phyloP scores from a whole-genome alignment of 1,140 invertebrate species.

The Nasonia vitripennis region DNA sequence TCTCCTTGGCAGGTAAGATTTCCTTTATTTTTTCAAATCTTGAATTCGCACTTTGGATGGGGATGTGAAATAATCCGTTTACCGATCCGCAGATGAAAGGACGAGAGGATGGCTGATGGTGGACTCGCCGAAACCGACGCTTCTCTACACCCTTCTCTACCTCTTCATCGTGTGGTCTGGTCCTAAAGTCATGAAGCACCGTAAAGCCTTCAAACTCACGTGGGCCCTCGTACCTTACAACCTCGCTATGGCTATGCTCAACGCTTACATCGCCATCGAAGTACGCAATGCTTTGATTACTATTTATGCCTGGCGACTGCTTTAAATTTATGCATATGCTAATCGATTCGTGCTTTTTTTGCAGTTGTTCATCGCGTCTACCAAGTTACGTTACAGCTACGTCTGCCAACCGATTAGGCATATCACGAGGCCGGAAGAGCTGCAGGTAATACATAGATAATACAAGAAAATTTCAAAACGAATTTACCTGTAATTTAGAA shows the following conservation, averaged over 20 bases:
- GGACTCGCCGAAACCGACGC: slow-evolving; percentile 86
- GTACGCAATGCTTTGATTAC: slow-evolving; percentile 67
- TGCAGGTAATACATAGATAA: slow-evolving; percentile 79
- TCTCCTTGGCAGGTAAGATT: slow-evolving; percentile 80
- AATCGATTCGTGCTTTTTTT: slow-evolving; percentile 59
- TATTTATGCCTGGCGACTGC: neutral
- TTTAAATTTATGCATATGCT: neutral
- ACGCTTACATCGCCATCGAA: slow-evolving; percentile 89
- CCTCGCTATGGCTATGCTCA: slow-evolving; percentile 87
- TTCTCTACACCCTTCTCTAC: slow-evolving; percentile 85
- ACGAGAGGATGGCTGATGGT: slow-evolving; percentile 92
- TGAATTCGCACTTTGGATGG: neutral
- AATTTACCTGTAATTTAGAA: too few species aligned
- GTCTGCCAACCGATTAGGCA: slow-evolving; percentile 92
- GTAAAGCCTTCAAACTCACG: slow-evolving; percentile 86
- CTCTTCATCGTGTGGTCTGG: slow-evolving; percentile 87
- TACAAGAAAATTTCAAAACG: too few species aligned
- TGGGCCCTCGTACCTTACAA: slow-evolving; percentile 91
- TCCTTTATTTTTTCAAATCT: neutral
- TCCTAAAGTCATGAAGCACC: slow-evolving; percentile 88
- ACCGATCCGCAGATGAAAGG: slow-evolving; percentile 80
- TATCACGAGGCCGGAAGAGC: slow-evolving; percentile 86
- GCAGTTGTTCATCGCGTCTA: slow-evolving; percentile 84
- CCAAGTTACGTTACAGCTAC: slow-evolving; percentile 89
- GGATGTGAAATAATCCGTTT: slow-evolving; percentile 34